These are phyloP conservation scores for Glaucomys volans DNA, from an alignment of 2,113 vertebrate species.

Conservation along the genomic window DNA sequence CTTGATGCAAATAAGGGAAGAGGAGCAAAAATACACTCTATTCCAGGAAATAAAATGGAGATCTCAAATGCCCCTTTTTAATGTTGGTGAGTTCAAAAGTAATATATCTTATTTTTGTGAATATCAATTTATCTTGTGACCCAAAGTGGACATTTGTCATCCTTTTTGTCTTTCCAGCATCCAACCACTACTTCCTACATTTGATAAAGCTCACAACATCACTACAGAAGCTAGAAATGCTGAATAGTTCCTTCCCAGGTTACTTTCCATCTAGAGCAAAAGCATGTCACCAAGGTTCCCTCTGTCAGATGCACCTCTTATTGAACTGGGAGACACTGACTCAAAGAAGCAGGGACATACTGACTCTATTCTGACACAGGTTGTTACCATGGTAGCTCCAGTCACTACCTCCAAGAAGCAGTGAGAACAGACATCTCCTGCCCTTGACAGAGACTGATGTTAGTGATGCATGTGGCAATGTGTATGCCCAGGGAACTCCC, in stretches of 20 bases:
- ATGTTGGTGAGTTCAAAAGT: not conserved
- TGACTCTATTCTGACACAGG: not conserved
- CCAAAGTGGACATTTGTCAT: not conserved
- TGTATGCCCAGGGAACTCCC: not conserved
- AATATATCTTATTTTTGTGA: slow-evolving; percentile 1
- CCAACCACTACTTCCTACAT: not conserved
- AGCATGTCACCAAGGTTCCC: too few species aligned
- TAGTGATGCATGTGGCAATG: not conserved
- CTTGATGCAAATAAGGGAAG: not conserved
- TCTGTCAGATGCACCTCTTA: not conserved
- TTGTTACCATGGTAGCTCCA: not conserved
- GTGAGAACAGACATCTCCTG: not conserved
- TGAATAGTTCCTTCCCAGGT: not conserved
- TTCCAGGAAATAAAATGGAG: not conserved
- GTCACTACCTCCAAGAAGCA: not conserved
- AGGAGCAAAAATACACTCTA: not conserved
- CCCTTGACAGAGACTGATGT: not conserved
- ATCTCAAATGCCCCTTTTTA: not conserved
- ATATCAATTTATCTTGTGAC: not conserved
- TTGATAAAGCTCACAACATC: not conserved
- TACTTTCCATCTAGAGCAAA: not conserved
- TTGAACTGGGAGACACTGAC: not conserved
- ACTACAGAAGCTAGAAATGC: not conserved
- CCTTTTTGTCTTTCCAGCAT: not conserved
- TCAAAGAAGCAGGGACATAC: not conserved